phyloP scores from a whole-genome alignment of 2,797 vertebrate genomes.

The Hydrophis major region DNA sequence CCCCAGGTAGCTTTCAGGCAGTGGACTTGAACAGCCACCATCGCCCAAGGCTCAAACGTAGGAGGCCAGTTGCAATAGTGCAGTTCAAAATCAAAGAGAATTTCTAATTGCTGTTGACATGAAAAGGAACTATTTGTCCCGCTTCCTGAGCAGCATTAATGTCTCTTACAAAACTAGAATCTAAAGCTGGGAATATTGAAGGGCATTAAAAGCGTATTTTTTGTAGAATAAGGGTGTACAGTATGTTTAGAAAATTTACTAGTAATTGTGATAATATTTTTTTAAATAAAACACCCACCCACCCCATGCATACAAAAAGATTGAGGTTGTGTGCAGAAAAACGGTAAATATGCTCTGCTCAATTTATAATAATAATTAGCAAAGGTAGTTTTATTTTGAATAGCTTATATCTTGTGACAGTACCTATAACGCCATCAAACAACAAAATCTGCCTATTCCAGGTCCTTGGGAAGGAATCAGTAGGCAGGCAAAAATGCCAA shows the following conservation, averaged over 20 bases:
- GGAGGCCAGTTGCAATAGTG: background rate
- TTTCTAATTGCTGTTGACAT: background rate
- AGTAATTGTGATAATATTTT: background rate
- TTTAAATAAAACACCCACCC: background rate
- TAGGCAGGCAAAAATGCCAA: background rate
- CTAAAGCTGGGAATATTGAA: background rate
- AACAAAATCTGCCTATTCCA: background rate
- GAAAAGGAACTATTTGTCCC: background rate
- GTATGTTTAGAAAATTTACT: background rate
- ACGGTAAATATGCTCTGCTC: background rate
- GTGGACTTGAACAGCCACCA: background rate
- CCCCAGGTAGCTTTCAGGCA: constrained; percentile 1
- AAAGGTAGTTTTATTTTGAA: background rate
- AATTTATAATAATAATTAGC: background rate
- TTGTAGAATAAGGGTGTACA: background rate
- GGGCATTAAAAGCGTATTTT: background rate
- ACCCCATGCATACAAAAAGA: background rate
- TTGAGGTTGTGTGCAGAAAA: background rate
- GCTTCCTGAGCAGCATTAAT: background rate
- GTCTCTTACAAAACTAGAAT: background rate
- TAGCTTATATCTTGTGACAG: background rate
- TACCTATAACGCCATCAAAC: background rate
- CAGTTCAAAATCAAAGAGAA: constrained; percentile 31
- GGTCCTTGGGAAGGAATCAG: background rate
- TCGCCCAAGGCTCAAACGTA: background rate